phyloP scores from a whole-genome alignment of 92 coral and sea anemone genomes.

The Virgularia gustaviana region DNA sequence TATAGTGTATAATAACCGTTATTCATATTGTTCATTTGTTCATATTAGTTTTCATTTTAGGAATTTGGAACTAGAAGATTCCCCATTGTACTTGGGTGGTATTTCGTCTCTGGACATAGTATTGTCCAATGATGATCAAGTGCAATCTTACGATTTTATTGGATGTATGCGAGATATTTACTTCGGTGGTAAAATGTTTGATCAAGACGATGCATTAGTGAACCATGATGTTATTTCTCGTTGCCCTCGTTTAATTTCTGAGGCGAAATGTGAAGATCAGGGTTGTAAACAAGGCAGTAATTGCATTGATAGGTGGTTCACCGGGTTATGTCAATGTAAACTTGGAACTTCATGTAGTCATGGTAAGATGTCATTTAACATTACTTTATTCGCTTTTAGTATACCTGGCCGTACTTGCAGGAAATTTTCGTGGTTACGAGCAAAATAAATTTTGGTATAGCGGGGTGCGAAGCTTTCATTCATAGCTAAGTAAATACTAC shows the following conservation, averaged over 20 bases:
- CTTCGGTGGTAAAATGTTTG: slow-evolving; percentile 59
- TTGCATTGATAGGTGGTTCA: slow-evolving; percentile 89
- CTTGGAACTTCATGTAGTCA: slow-evolving; percentile 69
- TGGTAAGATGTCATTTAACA: too few species aligned
- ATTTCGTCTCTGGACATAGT: slow-evolving; percentile 64
- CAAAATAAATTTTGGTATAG: too few species aligned
- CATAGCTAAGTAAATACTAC: too few species aligned
- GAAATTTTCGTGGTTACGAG: too few species aligned
- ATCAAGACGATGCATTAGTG: slow-evolving; percentile 45
- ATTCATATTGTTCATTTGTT: neutral
- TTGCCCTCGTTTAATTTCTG: slow-evolving; percentile 78
- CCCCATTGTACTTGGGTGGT: slow-evolving; percentile 84
- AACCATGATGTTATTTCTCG: slow-evolving; percentile 55
- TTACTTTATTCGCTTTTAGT: too few species aligned
- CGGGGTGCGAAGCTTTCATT: too few species aligned
- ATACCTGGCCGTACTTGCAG: too few species aligned
- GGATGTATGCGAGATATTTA: slow-evolving; percentile 92
- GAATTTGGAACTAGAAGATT: slow-evolving; percentile 63
- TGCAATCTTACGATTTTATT: slow-evolving; percentile 71
- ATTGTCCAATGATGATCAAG: slow-evolving; percentile 60
- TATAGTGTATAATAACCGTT: neutral
- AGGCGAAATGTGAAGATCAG: slow-evolving; percentile 42
- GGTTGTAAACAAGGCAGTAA: slow-evolving; percentile 68
- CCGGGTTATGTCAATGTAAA: slow-evolving; percentile 72
- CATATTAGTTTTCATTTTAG: slow-evolving; percentile 55